Evolutionary conservation across 2,888 invertebrate species (phyloP), one percentile per base, ranked within the genome.

Genomic region (Chelonus formosanus): DNA sequence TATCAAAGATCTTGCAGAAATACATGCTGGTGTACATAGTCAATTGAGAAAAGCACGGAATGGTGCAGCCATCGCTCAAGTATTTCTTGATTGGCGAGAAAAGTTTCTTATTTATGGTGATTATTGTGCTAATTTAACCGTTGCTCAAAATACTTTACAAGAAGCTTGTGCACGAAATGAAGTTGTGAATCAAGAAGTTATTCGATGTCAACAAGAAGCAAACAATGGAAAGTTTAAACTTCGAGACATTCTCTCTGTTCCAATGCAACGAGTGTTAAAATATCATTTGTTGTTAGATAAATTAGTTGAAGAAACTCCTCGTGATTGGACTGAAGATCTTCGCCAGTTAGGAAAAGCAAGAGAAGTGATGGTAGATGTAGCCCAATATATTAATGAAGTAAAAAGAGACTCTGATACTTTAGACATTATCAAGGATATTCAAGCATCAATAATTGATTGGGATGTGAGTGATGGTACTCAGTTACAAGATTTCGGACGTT

Each of bases 201-300:
- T 87, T 78, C 92, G 92, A 86, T 96, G 95, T 84, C 97, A 98
- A 84, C 91, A 92, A 77, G 93, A 94, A 80, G 96, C 96, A 77
- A 97, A 97, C 85, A 94, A 96, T 77, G 96, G 96, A 8, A 92
- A 95, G 81, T 96, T 98, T 81, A 95, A 96, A 84, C 86, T 99
- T 74, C 89, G 97, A 57, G 99, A 99, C 84, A 93, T 99, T 72
- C 86, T 99, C 55, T 95, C 97, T 32, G 97, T 99, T 71, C 99
- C 99, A 52, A 97, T 99, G 96, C 99, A 99, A 85, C 88, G 99
- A 81, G 93, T 99, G 74, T 89, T 99, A 71, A 99, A 98, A 83
- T 99, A 99, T 85, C 98, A 98, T 84, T 88, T 99, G 64, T 86
- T 99, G 58, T 86, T 98, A 65, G 94, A 96, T 83, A 97, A 95